Evolutionary conservation across 2,113 vertebrate genomes (phyloP).

Genomic region (Alectura lathami): DNA sequence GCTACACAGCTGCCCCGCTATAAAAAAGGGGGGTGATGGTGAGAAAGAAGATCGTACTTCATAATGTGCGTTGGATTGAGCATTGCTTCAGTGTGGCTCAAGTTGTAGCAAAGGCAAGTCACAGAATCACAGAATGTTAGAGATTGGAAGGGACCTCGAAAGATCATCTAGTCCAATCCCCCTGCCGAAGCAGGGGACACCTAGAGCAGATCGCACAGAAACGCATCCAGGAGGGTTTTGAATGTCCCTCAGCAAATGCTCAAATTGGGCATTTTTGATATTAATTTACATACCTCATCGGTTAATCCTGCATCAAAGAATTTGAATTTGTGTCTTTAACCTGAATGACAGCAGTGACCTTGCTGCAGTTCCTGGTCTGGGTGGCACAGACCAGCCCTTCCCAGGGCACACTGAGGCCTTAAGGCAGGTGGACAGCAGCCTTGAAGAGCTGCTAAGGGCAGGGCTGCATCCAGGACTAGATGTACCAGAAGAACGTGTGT

Average conservation of each 20-base stretch:
- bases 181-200: too few species aligned
- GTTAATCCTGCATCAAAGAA: not conserved
- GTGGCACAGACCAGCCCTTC: not conserved
- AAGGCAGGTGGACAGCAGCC: not conserved
- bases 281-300: not conserved
- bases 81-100: not conserved
- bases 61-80: fast-evolving
- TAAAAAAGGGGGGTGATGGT: not conserved
- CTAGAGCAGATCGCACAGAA: too few species aligned
- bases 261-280: not conserved
- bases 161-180: too few species aligned
- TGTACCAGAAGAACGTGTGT: fast-evolving
- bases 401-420: not conserved
- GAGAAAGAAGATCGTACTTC: not conserved
- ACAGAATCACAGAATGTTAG: too few species aligned
- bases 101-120: not conserved
- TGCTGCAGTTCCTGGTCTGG: not conserved
- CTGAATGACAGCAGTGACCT: not conserved
- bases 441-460: not conserved
- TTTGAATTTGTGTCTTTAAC: not conserved
- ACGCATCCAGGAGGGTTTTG: too few species aligned
- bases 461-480: not conserved
- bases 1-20: not conserved
- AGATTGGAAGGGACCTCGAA: too few species aligned
- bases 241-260: not conserved